phyloP scores from a whole-genome alignment of 1,140 invertebrate genomes.

The Berghia stephanieae region DNA sequence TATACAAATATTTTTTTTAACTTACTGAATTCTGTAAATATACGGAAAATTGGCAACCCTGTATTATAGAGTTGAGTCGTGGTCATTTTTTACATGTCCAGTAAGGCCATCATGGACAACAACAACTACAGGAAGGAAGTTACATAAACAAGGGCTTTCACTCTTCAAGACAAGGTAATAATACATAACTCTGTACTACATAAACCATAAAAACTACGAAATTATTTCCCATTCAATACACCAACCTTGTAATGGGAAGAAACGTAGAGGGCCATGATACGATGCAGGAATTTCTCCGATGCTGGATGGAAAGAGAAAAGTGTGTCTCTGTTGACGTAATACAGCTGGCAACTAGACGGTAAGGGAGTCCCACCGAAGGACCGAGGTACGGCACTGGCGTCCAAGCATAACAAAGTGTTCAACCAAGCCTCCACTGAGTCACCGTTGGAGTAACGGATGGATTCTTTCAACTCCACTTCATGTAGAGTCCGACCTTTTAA shows the following conservation, averaged over 20 bases:
- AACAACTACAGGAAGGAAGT: no score
- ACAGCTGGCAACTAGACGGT: constrained; percentile 89
- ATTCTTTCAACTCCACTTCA: constrained; percentile 80
- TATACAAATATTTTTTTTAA: no score
- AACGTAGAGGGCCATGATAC: constrained; percentile 92
- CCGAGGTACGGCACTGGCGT: constrained; percentile 71
- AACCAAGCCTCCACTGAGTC: constrained; percentile 94
- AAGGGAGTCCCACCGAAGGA: constrained; percentile 83
- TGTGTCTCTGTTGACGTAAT: constrained; percentile 83
- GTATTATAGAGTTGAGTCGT: no score
- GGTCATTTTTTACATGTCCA: no score
- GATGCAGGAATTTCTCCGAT: constrained; percentile 93
- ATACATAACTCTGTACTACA: no score
- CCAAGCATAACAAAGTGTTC: constrained; percentile 89
- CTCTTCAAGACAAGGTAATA: no score
- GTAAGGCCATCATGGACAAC: no score
- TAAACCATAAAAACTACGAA: no score
- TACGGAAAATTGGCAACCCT: no score
- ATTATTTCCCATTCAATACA: neutral
- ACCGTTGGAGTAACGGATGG: constrained; percentile 90
- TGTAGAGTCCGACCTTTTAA: constrained; percentile 65
- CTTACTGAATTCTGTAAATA: no score
- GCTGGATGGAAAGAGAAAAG: constrained; percentile 97
- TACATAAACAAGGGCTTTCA: no score
- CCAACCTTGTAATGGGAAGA: constrained; percentile 94